These are phyloP conservation scores for Tigriopus californicus DNA, from an alignment of 2,888 invertebrate species.

Conservation along the genomic window DNA sequence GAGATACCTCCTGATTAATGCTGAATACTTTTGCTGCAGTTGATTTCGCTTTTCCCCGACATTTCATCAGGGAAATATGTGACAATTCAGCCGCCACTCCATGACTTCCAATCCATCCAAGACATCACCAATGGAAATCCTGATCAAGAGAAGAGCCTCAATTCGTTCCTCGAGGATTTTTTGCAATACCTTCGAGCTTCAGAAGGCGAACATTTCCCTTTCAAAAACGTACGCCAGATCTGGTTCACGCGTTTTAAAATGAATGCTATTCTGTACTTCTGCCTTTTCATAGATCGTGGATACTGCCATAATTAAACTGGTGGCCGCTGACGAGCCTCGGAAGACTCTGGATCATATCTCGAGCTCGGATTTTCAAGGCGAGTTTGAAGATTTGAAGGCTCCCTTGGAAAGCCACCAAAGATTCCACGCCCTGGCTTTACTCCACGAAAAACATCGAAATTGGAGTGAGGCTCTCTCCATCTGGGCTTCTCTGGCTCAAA, in stretches of 20 bases:
- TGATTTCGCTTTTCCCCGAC: slow-evolving; percentile 30
- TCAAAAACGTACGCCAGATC: background rate
- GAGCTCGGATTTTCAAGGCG: too few species aligned
- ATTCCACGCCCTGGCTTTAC: slow-evolving; percentile 29
- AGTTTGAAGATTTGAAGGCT: too few species aligned
- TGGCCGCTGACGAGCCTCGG: too few species aligned
- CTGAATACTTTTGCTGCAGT: background rate
- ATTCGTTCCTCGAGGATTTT: slow-evolving; percentile 27
- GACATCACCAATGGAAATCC: slow-evolving; percentile 27
- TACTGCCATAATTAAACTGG: too few species aligned
- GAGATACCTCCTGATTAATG: too few species aligned
- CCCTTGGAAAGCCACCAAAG: slow-evolving; percentile 17
- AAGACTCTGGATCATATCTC: too few species aligned
- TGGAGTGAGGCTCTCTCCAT: slow-evolving; percentile 28
- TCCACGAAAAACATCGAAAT: slow-evolving; percentile 28
- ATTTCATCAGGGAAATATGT: slow-evolving; percentile 28
- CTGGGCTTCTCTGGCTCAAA: slow-evolving; percentile 29
- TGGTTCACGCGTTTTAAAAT: slow-evolving; percentile 8
- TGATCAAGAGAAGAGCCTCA: slow-evolving; percentile 24
- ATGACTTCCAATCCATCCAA: slow-evolving; percentile 31
- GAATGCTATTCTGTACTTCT: background rate
- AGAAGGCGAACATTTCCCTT: slow-evolving; percentile 17
- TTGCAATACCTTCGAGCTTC: slow-evolving; percentile 26
- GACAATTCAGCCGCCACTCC: slow-evolving; percentile 30
- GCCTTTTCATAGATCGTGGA: background rate